Base-by-base conservation (phyloP, 2,113 vertebrate genomes). In the Leucopsar rothschildi region DNA sequence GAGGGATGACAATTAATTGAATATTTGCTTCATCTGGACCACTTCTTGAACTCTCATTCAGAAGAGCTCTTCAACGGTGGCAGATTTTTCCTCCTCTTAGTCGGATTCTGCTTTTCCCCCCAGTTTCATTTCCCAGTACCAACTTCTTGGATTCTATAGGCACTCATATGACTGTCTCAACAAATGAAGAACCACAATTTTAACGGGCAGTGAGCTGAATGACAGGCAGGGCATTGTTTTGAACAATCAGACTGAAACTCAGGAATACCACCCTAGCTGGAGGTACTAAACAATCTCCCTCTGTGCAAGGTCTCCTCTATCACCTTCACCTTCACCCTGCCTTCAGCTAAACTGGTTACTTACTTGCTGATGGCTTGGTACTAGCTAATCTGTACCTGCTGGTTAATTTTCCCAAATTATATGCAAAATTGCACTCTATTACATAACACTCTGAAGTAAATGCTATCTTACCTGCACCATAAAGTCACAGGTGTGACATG, bases 81-180 rank as follows among this genome's bases (percentile, higher is more conserved):
- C 22, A 93, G 13, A 61, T 40, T 86, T 73, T 86, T 60, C 78
- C 28, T 80, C 37, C 47, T 63, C 29, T 84, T 65, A 52, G 19
- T 27, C 39, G 0, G 0, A 84, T 78, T 64, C 33, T 53, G 21
- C 3, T 52, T 23, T 13, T 19, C 55, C 14, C 27, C 7, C 4
- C 20, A 49, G 27, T 82, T 96, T 76, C 13, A 69, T 65, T 90
- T 90, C 22, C 49, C 56, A 65, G n/a, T 27, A 14, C 21, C 40
- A 88, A 68, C 22, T 31, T n/a, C 55, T 40, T 78, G 57, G 37
- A 59, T 61, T 60, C 39, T 70, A 40, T 1, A 83, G 65, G 29
- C 21, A 59, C 12, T 73, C 23, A 17, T 6, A 23, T 76, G 25
- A 66, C 33, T 77, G 45, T 35, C 53, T 64, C 49, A 93, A 60